These are phyloP conservation scores for Operophtera brumata DNA, from an alignment of 2,888 invertebrate species.

Conservation along the genomic window DNA sequence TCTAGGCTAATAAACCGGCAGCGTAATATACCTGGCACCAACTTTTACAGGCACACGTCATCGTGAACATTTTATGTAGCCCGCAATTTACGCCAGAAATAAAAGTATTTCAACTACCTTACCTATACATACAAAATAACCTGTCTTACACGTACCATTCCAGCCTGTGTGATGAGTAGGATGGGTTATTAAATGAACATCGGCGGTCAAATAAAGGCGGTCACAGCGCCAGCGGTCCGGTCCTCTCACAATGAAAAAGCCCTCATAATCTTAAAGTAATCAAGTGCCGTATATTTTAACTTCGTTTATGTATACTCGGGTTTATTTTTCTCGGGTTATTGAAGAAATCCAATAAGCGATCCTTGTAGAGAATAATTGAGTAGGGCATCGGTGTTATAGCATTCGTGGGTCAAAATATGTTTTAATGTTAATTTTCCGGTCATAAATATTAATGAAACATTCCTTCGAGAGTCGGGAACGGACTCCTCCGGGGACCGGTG, in stretches of 20 bases:
- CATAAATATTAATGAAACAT: conserved; percentile 75
- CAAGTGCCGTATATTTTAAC: conserved; percentile 28
- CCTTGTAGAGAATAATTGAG: conserved; percentile 40
- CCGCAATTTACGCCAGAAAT: conserved; percentile 37
- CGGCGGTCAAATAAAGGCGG: conserved; percentile 29
- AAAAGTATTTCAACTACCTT: conserved; percentile 16
- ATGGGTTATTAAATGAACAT: conserved; percentile 30
- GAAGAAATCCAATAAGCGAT: conserved; percentile 39
- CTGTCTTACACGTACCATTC: conserved; percentile 12
- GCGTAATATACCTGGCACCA: conserved; percentile 26
- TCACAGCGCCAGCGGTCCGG: background rate
- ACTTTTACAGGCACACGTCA: background rate
- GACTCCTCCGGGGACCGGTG: conserved; percentile 17
- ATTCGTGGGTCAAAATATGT: conserved; percentile 62
- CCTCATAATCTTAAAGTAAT: conserved; percentile 29
- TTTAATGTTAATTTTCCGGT: conserved; percentile 73
- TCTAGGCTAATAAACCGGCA: conserved; percentile 38
- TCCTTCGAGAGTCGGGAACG: conserved; percentile 44
- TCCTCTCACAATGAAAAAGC: conserved; percentile 22
- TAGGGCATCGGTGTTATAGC: conserved; percentile 52
- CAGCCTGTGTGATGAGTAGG: conserved; percentile 24
- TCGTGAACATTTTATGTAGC: conserved; percentile 32
- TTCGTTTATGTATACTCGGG: conserved; percentile 24
- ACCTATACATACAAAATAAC: conserved; percentile 16
- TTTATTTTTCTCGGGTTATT: conserved; percentile 25